These are phyloP conservation scores for Lamellibrachia satsuma DNA, from an alignment of 2,888 invertebrate genomes.

Conservation along the genomic window DNA sequence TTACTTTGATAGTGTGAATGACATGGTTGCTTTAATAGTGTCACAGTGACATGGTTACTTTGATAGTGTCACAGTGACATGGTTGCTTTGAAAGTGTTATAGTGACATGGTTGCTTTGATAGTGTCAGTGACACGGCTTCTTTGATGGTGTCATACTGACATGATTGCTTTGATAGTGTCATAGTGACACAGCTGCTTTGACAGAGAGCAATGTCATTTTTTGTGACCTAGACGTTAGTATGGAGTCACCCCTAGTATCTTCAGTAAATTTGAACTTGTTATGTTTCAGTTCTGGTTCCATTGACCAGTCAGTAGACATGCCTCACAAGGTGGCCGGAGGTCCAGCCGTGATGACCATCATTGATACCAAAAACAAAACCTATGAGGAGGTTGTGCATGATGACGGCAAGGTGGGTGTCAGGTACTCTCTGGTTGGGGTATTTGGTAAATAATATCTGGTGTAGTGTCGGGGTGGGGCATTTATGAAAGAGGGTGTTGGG, in stretches of 20 bases:
- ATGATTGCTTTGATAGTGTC: neutral
- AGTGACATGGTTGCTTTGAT: neutral
- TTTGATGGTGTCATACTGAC: neutral
- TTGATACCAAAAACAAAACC: conserved; percentile 42
- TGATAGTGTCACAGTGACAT: too few species aligned
- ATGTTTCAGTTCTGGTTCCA: neutral
- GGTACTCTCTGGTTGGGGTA: too few species aligned
- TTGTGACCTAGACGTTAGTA: too few species aligned
- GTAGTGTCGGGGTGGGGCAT: too few species aligned
- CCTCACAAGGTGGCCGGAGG: neutral
- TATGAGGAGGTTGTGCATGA: conserved; percentile 58
- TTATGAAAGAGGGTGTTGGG: too few species aligned
- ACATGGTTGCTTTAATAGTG: too few species aligned
- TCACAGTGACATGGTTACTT: too few species aligned
- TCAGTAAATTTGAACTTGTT: neutral
- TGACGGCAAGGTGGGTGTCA: conserved; percentile 57
- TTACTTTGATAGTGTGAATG: too few species aligned
- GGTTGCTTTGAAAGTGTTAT: too few species aligned
- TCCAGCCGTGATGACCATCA: neutral
- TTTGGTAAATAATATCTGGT: too few species aligned
- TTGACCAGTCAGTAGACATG: neutral
- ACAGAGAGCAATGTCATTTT: neutral
- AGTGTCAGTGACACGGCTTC: neutral
- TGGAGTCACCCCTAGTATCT: too few species aligned
- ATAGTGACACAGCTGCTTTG: neutral